These are phyloP conservation scores for Ophion slaviceki DNA, from an alignment of 2,888 invertebrate species.

Conservation along the genomic window DNA sequence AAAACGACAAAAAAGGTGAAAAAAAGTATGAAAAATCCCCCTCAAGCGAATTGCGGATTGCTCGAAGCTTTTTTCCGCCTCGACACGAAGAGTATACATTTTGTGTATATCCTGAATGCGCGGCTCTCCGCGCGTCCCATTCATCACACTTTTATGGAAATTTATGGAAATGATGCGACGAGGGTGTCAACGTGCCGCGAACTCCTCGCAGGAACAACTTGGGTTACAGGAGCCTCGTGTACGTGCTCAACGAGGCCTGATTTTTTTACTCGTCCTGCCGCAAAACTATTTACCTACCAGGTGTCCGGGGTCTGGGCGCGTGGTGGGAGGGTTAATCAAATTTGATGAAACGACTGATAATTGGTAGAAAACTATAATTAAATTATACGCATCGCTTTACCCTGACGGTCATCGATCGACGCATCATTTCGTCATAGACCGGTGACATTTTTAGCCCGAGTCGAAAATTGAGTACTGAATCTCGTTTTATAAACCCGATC, in stretches of 20 bases:
- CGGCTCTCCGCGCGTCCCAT: constrained; percentile 60
- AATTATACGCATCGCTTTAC: background rate
- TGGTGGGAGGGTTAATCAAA: constrained; percentile 40
- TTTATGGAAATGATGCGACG: constrained; percentile 66
- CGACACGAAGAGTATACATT: constrained; percentile 55
- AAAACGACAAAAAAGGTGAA: constrained; percentile 24
- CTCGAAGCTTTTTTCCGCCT: constrained; percentile 46
- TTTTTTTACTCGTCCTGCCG: constrained; percentile 52
- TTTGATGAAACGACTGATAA: constrained; percentile 46
- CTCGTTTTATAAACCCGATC: background rate
- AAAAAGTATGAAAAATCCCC: constrained; percentile 12
- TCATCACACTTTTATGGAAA: constrained; percentile 72
- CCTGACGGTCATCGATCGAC: constrained; percentile 33
- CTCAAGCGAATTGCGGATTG: constrained; percentile 52
- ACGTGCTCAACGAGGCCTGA: constrained; percentile 7
- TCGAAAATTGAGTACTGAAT: background rate
- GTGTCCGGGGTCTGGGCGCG: background rate
- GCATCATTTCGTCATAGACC: constrained; percentile 23
- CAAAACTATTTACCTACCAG: constrained; percentile 67
- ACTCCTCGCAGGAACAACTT: constrained; percentile 41
- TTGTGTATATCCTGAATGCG: constrained; percentile 55
- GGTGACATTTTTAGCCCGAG: background rate
- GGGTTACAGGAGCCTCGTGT: constrained; percentile 7
- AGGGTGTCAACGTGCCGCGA: constrained; percentile 46
- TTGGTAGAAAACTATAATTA: constrained; percentile 16